Percentiles rank a stretch among this genome's conserved stretches.
Evolutionary conservation across 1,140 invertebrate genomes (phyloP).

Genomic region (Artemia franciscana): DNA sequence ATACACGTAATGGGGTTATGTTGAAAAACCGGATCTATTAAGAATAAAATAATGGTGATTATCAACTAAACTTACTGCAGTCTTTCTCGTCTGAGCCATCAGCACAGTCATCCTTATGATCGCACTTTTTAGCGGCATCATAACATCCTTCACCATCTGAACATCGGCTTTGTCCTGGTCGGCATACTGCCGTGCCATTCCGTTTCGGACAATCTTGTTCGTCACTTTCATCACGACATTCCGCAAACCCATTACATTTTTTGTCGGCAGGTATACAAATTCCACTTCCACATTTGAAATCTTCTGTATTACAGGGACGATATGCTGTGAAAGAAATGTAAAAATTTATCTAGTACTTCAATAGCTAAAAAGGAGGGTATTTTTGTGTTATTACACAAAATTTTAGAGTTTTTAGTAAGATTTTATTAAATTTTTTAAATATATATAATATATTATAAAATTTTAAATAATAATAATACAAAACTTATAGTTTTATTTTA

Average conservation of each 20-base stretch:
- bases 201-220: constrained; percentile 42
- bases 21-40: no score
- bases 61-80: constrained; percentile 21
- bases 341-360: not conserved
- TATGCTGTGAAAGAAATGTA: constrained; percentile 34
- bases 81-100: constrained; percentile 40
- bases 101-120: constrained; percentile 63
- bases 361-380: not conserved
- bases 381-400: no score
- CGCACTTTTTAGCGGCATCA: constrained; percentile 52
- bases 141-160: constrained; percentile 57
- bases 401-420: no score
- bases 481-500: no score
- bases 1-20: no score
- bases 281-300: constrained; percentile 52
- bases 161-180: constrained; percentile 70
- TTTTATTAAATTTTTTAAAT: no score
- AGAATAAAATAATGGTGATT: no score
- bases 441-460: no score
- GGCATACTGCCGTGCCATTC: constrained; percentile 29
- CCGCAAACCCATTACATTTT: constrained; percentile 63
- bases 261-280: constrained; percentile 64
- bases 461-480: no score
- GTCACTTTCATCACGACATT: constrained; percentile 65
- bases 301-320: constrained; percentile 53